phyloP scores from a whole-genome alignment of 2,113 vertebrate genomes.

The Sarotherodon lohbergeri region DNA sequence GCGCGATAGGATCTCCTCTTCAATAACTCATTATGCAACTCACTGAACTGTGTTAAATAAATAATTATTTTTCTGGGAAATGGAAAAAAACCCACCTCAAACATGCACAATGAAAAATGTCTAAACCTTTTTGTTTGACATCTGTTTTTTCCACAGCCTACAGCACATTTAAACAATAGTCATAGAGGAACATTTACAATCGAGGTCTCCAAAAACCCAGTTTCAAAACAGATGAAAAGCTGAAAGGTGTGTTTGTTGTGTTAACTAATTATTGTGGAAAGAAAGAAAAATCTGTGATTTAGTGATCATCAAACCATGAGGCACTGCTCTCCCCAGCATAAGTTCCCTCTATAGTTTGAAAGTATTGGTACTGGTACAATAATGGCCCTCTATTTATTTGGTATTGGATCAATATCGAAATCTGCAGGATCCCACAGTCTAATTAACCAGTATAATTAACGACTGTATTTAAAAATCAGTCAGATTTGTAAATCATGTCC shows the following conservation, averaged over 20 bases:
- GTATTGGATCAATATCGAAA: background rate
- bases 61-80: no score
- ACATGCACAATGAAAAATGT: no score
- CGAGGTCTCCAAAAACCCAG: background rate
- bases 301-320: background rate
- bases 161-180: background rate
- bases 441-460: background rate
- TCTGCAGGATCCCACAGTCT: background rate
- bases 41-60: no score
- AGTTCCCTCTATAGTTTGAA: no score
- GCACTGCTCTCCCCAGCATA: background rate
- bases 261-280: background rate
- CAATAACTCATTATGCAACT: no score
- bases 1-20: accelerated
- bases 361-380: background rate
- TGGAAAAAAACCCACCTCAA: no score
- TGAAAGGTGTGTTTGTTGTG: background rate
- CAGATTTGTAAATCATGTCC: background rate
- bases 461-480: background rate
- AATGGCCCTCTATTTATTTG: background rate
- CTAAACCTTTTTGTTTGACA: no score
- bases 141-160: background rate
- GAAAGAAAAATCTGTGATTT: background rate
- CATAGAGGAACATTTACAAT: background rate
- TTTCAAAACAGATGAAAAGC: background rate